Conservation (phyloP, 2,113 vertebrate species). For the Anarrhichthys ocellatus region DNA sequence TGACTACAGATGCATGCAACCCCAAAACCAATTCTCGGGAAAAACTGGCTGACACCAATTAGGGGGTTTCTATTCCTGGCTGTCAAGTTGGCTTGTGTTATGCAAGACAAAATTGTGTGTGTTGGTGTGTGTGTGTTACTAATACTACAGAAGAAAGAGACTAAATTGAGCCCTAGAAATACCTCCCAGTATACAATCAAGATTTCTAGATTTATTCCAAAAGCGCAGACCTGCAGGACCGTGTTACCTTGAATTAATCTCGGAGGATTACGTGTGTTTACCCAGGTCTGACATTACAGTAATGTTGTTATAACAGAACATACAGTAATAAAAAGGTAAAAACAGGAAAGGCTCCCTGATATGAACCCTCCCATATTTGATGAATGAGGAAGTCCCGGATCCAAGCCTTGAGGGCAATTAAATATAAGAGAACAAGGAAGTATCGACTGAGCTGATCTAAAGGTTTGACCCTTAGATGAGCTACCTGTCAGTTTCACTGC, state of each 20-base stretch:
- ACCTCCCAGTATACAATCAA: neutral
- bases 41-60: slow-evolving; percentile 36
- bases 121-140: neutral
- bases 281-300: neutral
- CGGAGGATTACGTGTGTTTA: neutral
- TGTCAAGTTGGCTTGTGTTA: slow-evolving; percentile 46
- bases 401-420: slow-evolving; percentile 21
- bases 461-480: slow-evolving; percentile 45
- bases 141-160: slow-evolving; percentile 10
- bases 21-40: slow-evolving; percentile 20
- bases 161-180: neutral
- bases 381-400: slow-evolving; percentile 26
- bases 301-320: neutral
- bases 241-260: neutral
- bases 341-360: slow-evolving; percentile 1
- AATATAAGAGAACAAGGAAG: slow-evolving; percentile 12
- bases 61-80: slow-evolving; percentile 32
- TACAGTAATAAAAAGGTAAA: slow-evolving; percentile 6
- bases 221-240: neutral
- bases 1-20: neutral
- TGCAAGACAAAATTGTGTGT: slow-evolving; percentile 31
- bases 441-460: slow-evolving; percentile 27
- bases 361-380: slow-evolving; percentile 9
- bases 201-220: slow-evolving; percentile 10
- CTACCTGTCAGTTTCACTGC: slow-evolving; percentile 10